Percentiles rank a stretch among this genome's conserved stretches.
phyloP scores from a whole-genome alignment of 1,140 invertebrate genomes.

The Anoplophora glabripennis region DNA sequence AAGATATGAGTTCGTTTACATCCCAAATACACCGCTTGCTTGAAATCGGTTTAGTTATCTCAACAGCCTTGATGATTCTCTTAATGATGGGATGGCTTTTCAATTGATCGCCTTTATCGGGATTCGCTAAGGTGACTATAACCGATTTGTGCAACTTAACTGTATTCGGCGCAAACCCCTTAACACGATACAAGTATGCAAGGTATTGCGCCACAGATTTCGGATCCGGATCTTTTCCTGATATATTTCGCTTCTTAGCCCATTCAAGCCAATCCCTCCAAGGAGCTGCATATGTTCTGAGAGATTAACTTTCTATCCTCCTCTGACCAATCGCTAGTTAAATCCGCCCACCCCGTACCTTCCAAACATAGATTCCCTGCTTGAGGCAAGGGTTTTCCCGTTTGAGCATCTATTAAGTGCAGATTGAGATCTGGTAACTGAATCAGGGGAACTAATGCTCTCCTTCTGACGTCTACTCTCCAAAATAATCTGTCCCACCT shows the following conservation, averaged over 20 bases:
- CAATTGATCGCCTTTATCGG: not conserved
- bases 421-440: not conserved
- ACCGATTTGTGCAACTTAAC: conserved; percentile 17
- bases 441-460: conserved; percentile 30
- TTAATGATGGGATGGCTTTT: not conserved
- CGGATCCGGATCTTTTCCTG: not conserved
- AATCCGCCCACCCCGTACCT: conserved; percentile 17
- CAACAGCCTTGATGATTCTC: conserved; percentile 2
- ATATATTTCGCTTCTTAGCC: not conserved
- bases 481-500: conserved; percentile 6
- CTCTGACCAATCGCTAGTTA: not conserved
- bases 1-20: not conserved
- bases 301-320: not conserved
- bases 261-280: conserved; percentile 5
- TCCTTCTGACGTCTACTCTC: conserved; percentile 35
- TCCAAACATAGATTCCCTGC: not conserved
- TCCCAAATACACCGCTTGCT: not conserved
- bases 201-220: not conserved
- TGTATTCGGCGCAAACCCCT: conserved; percentile 3
- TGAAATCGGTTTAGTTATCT: not conserved
- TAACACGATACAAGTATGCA: conserved; percentile 1
- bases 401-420: conserved; percentile 14
- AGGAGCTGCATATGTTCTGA: conserved; percentile 5
- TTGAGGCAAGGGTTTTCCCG: not conserved
- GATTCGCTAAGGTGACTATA: conserved; percentile 16